Evolutionary conservation across 2,888 invertebrate genomes (phyloP).

Genomic region (Dione juno): DNA sequence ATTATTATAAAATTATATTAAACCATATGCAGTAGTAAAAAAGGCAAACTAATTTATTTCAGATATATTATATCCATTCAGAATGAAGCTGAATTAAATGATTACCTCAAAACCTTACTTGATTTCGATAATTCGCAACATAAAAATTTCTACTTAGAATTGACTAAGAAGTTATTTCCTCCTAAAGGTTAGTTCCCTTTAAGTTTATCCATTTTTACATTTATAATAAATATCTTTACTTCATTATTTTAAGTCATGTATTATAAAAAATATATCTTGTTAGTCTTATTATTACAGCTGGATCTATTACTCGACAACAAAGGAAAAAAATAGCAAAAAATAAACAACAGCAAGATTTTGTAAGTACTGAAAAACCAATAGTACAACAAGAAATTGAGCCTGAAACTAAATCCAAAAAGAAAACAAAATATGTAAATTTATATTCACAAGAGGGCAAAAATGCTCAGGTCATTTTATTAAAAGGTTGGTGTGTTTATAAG

Average conservation of each 20-base stretch:
- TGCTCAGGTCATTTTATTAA: constrained; percentile 82
- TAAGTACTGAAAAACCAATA: constrained; percentile 51
- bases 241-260: constrained; percentile 5
- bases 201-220: constrained; percentile 11
- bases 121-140: constrained; percentile 86
- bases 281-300: constrained; percentile 52
- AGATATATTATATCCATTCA: constrained; percentile 90
- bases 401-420: constrained; percentile 82
- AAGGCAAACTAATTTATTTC: constrained; percentile 49
- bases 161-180: constrained; percentile 82
- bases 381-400: constrained; percentile 52
- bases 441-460: constrained; percentile 88
- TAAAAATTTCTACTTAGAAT: constrained; percentile 85
- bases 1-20: not conserved
- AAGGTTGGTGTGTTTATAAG: constrained; percentile 61
- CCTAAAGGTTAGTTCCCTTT: constrained; percentile 54
- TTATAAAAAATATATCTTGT: constrained; percentile 27
- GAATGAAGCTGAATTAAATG: constrained; percentile 88
- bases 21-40: not conserved
- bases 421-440: constrained; percentile 89
- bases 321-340: constrained; percentile 77
- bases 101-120: constrained; percentile 89
- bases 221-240: not conserved
- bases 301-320: constrained; percentile 59
- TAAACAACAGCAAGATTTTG: constrained; percentile 62